Percentiles rank a stretch among this genome's conserved stretches.
These are phyloP conservation scores for Dryocosmus kuriphilus DNA, from an alignment of 2,888 invertebrate genomes.

Conservation along the genomic window DNA sequence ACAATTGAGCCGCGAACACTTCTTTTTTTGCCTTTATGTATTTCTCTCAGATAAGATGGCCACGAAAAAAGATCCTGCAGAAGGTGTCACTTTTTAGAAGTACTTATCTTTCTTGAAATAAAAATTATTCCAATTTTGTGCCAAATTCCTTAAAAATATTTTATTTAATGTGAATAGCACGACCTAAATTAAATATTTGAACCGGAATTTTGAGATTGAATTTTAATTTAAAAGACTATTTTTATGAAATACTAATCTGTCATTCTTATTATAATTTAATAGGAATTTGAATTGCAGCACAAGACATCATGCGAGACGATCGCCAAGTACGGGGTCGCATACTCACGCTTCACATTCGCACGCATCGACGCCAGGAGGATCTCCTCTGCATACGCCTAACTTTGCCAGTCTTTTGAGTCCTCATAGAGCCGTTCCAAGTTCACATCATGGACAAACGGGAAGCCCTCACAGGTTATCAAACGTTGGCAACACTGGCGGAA, in stretches of 20 bases:
- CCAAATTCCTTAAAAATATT: no score
- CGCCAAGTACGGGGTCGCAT: conserved; percentile 72
- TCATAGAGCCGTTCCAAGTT: conserved; percentile 69
- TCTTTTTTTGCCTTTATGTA: conserved; percentile 19
- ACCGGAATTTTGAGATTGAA: neutral
- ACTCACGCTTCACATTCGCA: conserved; percentile 71
- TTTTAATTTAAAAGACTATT: neutral
- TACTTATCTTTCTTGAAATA: neutral
- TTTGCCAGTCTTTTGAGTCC: conserved; percentile 70
- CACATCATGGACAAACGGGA: conserved; percentile 66
- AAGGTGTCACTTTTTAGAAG: neutral
- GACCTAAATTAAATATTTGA: no score
- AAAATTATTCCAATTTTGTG: neutral
- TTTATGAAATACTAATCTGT: neutral
- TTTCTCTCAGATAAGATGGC: conserved; percentile 5
- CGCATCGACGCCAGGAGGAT: conserved; percentile 69
- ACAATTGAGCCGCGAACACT: conserved; percentile 1
- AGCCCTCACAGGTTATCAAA: conserved; percentile 68
- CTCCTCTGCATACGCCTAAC: conserved; percentile 71
- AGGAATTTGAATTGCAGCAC: conserved; percentile 60
- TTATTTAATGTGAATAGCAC: neutral
- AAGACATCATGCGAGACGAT: conserved; percentile 72
- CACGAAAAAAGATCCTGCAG: neutral
- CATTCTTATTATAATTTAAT: conserved; percentile 1
- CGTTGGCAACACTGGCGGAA: conserved; percentile 63